Base-by-base conservation (phyloP, 2,888 invertebrate genomes). In the Malthinus flaveolus region DNA sequence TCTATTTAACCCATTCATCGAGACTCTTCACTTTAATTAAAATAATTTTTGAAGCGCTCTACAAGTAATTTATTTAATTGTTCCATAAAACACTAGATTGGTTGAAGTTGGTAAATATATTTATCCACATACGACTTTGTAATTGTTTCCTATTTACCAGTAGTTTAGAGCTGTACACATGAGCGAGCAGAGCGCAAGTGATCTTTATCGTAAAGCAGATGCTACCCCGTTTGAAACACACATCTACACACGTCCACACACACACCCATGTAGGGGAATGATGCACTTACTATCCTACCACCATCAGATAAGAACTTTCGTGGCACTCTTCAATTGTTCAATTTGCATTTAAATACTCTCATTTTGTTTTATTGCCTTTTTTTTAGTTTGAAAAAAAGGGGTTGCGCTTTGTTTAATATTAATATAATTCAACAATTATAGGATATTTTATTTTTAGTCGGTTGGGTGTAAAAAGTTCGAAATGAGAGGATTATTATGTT, bases 81-180 rank as follows among this genome's bases (percentile, higher is more conserved):
- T 23, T 23, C 5, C 23, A 23, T 23, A 23, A 23, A 23, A 23
- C 23, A 5, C 3, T 23, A 23, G 23, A 23, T 23, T 23, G 23
- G 23, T 23, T 23, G 23, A 5, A 23, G 23, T 23, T 3, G 23
- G 5, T 3, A 23, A 23, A 23, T 23, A 23, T 5, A 23, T 23
- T 23, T 23, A 23, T n/a, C n/a, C n/a, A n/a, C n/a, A n/a, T 23
- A 23, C 12, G 39, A 59, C 53, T 59, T 37, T 13, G 59, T 59
- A 59, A 59, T 59, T 59, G 59, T 59, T 59, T 59, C 59, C 59
- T 54, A 54, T 45, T 59, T 59, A 59, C 59, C 50, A 50, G 50
- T 49, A 50, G 50, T 34, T 50, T 46, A 47, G 59, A 59, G 54
- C 50, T 59, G 54, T 54, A 33, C 54, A 49, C 54, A 49, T 59